phyloP scores from a whole-genome alignment of 2,113 vertebrate genomes.

The Chaetodon trifascialis region DNA sequence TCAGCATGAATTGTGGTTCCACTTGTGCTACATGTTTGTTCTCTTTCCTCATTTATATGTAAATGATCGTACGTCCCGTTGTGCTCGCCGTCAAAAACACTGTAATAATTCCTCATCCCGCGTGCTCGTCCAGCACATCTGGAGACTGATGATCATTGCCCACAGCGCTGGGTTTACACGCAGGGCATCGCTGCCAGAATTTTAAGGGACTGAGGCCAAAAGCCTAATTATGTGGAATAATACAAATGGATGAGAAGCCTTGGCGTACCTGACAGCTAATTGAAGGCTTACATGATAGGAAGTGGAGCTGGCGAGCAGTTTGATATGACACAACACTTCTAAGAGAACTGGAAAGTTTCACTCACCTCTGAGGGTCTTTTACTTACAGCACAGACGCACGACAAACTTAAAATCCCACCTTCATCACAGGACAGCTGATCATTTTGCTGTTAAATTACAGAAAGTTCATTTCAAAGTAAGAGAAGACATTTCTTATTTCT shows the following conservation, averaged over 20 bases:
- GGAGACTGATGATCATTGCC: slow-evolving; percentile 14
- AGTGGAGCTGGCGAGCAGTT: slow-evolving; percentile 17
- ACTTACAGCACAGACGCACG: neutral
- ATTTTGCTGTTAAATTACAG: neutral
- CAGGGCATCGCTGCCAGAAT: slow-evolving; percentile 39
- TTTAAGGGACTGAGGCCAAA: slow-evolving; percentile 46
- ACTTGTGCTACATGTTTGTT: neutral
- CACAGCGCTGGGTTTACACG: slow-evolving; percentile 35
- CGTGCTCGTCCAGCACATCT: slow-evolving; percentile 31
- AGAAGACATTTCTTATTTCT: too few species aligned
- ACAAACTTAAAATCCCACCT: neutral
- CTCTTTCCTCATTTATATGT: slow-evolving; percentile 7
- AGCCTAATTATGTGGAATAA: slow-evolving; percentile 64
- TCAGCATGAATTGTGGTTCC: neutral
- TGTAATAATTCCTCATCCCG: slow-evolving; percentile 11
- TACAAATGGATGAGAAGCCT: slow-evolving; percentile 47
- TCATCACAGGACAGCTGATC: neutral
- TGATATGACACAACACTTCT: slow-evolving; percentile 16
- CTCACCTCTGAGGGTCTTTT: neutral
- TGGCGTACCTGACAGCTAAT: slow-evolving; percentile 36
- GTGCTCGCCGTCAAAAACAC: neutral
- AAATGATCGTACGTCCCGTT: neutral
- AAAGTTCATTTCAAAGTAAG: too few species aligned
- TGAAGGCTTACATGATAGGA: slow-evolving; percentile 42
- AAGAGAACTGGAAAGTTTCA: slow-evolving; percentile 8